These are phyloP conservation scores for Drosophila antonietae DNA, from an alignment of 2,888 invertebrate genomes.

Conservation along the genomic window DNA sequence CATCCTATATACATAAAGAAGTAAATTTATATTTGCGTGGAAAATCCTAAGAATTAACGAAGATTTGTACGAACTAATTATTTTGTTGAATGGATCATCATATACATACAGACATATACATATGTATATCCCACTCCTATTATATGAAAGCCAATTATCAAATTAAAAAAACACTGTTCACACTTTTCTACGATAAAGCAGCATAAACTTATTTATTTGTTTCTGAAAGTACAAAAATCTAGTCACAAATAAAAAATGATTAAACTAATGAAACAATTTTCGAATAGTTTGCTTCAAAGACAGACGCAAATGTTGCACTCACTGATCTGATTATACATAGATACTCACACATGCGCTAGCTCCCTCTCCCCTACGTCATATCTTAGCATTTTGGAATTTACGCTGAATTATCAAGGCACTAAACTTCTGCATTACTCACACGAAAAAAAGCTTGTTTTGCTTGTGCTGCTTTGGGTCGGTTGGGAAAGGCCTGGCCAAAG, in stretches of 20 bases:
- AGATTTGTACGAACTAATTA: too few species aligned
- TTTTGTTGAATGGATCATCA: too few species aligned
- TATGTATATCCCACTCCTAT: too few species aligned
- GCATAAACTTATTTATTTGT: background rate
- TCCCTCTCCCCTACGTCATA: slow-evolving; percentile 4
- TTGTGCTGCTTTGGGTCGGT: background rate
- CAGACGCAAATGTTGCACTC: slow-evolving; percentile 1
- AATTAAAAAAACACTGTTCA: background rate
- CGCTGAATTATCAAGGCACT: slow-evolving; percentile 25
- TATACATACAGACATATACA: too few species aligned
- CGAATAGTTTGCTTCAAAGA: background rate
- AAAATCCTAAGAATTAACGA: too few species aligned
- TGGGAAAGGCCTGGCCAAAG: slow-evolving; percentile 9
- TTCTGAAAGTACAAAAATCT: background rate
- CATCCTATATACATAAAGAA: too few species aligned
- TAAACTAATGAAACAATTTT: background rate
- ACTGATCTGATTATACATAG: background rate
- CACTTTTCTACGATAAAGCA: background rate
- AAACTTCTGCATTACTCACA: slow-evolving; percentile 33
- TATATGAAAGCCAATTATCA: background rate
- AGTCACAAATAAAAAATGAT: background rate
- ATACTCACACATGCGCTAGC: background rate
- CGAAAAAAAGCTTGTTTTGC: background rate
- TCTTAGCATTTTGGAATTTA: slow-evolving; percentile 27
- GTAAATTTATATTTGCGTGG: too few species aligned